Percentiles rank a stretch among this genome's conserved stretches.
These are phyloP conservation scores for Lasioglossum lativentre DNA, from an alignment of 2,888 invertebrate species.

Conservation along the genomic window DNA sequence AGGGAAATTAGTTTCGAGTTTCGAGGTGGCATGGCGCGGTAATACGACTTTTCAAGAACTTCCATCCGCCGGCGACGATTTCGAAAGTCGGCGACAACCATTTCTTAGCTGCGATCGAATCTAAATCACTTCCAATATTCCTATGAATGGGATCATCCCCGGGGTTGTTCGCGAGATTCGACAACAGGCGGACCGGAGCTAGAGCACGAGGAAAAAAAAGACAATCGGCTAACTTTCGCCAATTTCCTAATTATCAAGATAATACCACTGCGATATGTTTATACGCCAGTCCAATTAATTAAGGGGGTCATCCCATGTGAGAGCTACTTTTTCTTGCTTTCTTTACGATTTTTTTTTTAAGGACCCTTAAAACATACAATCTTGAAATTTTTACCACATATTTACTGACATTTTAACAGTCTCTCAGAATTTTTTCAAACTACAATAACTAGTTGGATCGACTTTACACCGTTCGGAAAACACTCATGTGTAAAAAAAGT, in stretches of 20 bases:
- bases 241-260: background rate
- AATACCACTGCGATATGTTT: background rate
- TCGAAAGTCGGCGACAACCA: conserved; percentile 36
- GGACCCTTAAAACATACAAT: too few relatives aligned
- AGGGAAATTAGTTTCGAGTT: conserved; percentile 63
- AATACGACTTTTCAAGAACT: conserved; percentile 60
- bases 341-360: too few relatives aligned
- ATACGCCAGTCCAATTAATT: too few relatives aligned
- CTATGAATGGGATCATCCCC: conserved; percentile 5
- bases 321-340: too few relatives aligned
- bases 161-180: background rate
- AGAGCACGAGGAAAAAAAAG: background rate
- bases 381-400: too few relatives aligned
- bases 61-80: conserved; percentile 45
- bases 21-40: conserved; percentile 35
- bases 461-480: too few relatives aligned
- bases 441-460: too few relatives aligned
- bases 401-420: too few relatives aligned
- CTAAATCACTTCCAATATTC: conserved; percentile 34
- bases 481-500: too few relatives aligned
- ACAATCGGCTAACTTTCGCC: background rate
- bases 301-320: too few relatives aligned
- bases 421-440: too few relatives aligned
- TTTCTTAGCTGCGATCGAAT: conserved; percentile 34
- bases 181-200: background rate